Conservation (phyloP, 2,888 invertebrate species). For the Lasioglossum zephyrum region DNA sequence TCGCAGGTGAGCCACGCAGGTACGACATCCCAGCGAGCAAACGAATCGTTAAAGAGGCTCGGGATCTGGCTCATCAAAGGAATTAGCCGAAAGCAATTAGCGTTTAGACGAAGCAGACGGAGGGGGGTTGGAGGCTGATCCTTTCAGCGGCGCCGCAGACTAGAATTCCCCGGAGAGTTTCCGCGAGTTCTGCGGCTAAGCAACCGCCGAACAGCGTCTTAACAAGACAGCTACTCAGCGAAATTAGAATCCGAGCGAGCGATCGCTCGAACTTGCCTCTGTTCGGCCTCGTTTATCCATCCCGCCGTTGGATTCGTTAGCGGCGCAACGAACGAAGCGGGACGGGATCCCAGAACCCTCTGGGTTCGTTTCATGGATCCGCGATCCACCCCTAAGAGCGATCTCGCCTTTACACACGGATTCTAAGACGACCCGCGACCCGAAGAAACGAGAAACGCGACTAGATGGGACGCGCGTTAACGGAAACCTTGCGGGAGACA, state of each 20-base stretch:
- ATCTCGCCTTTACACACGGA: not conserved
- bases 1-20: not conserved
- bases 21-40: not conserved
- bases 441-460: constrained; percentile 22
- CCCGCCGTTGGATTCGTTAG: constrained; percentile 45
- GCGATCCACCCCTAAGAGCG: not conserved
- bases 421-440: not conserved
- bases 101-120: constrained; percentile 7
- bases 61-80: constrained; percentile 40
- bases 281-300: constrained; percentile 30
- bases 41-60: constrained; percentile 37
- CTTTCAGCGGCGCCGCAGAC: constrained; percentile 32
- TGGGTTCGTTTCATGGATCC: constrained; percentile 9
- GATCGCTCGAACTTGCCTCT: constrained; percentile 40
- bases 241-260: constrained; percentile 61
- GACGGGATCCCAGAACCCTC: not conserved
- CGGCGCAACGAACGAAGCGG: constrained; percentile 14
- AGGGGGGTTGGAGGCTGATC: constrained; percentile 6
- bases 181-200: constrained; percentile 48
- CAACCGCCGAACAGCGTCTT: constrained; percentile 32
- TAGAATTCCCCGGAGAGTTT: constrained; percentile 40
- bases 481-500: not conserved
- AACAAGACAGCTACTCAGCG: constrained; percentile 61
- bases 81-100: constrained; percentile 53
- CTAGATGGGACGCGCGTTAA: not conserved